Conservation (phyloP, 2,113 vertebrate genomes). For the Trematomus loennbergii region DNA sequence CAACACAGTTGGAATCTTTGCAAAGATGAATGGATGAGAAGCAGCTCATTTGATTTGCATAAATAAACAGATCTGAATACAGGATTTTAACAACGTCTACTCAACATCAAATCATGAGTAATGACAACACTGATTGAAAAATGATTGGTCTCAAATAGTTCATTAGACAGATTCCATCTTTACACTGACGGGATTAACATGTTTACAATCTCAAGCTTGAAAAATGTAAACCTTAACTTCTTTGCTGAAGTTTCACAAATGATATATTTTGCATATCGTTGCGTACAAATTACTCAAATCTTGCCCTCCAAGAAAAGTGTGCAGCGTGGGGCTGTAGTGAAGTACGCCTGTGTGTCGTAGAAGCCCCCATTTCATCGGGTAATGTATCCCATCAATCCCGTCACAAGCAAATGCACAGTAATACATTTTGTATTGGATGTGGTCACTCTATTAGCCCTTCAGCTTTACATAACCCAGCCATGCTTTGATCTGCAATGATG, state of each 20-base stretch:
- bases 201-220: too few species aligned
- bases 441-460: constrained; percentile 80
- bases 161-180: neutral
- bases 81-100: neutral
- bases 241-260: neutral
- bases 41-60: neutral
- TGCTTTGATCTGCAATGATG: constrained; percentile 76
- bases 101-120: neutral
- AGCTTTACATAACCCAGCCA: constrained; percentile 77
- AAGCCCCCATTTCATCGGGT: constrained; percentile 61
- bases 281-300: neutral
- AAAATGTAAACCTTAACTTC: too few species aligned
- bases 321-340: neutral
- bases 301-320: neutral
- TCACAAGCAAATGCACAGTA: constrained; percentile 74
- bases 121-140: neutral
- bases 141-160: neutral
- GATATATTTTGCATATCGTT: neutral
- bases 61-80: too few species aligned
- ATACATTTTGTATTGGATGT: constrained; percentile 81
- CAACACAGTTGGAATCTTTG: neutral
- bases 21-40: neutral
- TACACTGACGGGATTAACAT: too few species aligned
- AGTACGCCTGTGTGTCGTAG: constrained; percentile 42
- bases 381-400: constrained; percentile 78